Percentiles rank a stretch among this genome's conserved stretches.
phyloP scores from a whole-genome alignment of 2,113 vertebrate genomes.

The Eonycteris spelaea region DNA sequence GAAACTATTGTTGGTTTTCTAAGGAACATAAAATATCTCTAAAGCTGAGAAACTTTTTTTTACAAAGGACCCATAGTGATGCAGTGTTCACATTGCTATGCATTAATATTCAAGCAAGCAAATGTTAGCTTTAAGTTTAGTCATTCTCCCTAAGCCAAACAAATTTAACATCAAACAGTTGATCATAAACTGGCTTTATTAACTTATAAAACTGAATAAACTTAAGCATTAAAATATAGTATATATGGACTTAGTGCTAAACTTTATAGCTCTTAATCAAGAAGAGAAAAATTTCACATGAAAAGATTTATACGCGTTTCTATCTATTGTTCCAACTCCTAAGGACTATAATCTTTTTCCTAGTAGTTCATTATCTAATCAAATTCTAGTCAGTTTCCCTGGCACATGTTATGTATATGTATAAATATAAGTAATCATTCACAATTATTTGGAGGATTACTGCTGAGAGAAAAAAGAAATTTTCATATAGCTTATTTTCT shows the following conservation, averaged over 20 bases:
- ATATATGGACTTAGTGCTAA: background rate
- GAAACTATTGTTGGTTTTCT: background rate
- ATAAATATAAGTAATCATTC: background rate
- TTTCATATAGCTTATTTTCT: background rate
- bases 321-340: background rate
- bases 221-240: background rate
- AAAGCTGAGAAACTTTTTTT: background rate
- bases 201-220: background rate
- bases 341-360: background rate
- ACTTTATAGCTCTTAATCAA: background rate
- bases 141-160: background rate
- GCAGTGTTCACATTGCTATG: background rate
- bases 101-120: background rate
- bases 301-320: background rate
- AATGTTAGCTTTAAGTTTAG: constrained; percentile 1
- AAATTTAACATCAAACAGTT: background rate
- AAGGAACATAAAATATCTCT: background rate
- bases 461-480: background rate
- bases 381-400: background rate
- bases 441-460: background rate
- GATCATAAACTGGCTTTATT: background rate
- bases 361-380: background rate
- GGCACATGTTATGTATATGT: background rate
- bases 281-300: background rate
- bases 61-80: background rate